Percentiles rank a stretch among this genome's conserved stretches.
Evolutionary conservation across 2,797 vertebrate species (phyloP).

Genomic region (Mormyrus proboscirostris): DNA sequence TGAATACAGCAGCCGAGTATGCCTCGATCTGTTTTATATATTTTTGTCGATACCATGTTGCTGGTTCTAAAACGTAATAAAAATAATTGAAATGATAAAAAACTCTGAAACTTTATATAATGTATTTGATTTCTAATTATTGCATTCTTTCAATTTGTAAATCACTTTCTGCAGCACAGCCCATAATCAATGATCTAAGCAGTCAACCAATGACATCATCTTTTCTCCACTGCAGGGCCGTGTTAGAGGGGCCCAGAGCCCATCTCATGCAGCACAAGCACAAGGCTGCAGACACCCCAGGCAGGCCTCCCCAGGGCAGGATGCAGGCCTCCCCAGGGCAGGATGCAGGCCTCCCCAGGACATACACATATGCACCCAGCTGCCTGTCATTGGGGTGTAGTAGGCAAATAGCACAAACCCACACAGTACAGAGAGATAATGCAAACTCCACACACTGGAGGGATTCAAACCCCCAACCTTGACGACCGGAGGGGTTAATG

Average conservation of each 20-base stretch:
- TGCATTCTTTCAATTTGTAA: not conserved
- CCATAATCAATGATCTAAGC: not conserved
- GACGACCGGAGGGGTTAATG: not conserved
- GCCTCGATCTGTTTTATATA: too few relatives aligned
- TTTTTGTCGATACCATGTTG: too few relatives aligned
- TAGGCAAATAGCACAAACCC: not conserved
- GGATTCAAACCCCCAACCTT: not conserved
- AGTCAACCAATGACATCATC: not conserved
- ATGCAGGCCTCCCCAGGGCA: not conserved
- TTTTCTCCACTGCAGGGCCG: not conserved
- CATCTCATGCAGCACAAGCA: not conserved
- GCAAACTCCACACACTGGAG: not conserved
- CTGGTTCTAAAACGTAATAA: too few relatives aligned
- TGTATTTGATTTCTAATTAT: not conserved
- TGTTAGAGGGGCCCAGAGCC: not conserved
- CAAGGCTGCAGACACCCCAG: not conserved
- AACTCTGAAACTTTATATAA: not conserved
- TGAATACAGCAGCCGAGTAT: too few relatives aligned
- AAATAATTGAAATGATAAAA: too few relatives aligned
- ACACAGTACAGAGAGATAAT: not conserved
- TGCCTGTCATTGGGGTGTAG: not conserved
- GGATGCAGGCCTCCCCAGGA: not conserved
- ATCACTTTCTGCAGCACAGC: not conserved
- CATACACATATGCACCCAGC: not conserved
- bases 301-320: not conserved